Conservation (phyloP, 1,140 invertebrate species). For the Zaprionus gabonicus region DNA sequence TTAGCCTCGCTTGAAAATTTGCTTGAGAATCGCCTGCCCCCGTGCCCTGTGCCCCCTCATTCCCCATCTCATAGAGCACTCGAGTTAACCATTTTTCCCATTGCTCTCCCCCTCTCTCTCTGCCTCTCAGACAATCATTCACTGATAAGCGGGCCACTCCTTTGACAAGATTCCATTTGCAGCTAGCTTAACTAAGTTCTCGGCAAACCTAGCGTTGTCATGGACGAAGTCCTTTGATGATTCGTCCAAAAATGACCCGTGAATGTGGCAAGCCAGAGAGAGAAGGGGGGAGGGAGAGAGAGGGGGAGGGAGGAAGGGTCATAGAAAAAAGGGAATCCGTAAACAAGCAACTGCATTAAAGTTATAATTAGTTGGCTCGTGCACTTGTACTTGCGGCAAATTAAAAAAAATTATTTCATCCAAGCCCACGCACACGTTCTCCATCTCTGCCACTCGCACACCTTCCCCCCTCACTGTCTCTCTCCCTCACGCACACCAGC, state of each 20-base stretch:
- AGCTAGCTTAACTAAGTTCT: constrained; percentile 9
- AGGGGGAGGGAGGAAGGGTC: constrained; percentile 14
- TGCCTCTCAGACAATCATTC: constrained; percentile 11
- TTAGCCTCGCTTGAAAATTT: constrained; percentile 25
- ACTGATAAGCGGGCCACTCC: constrained; percentile 25
- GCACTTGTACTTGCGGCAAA: constrained; percentile 14
- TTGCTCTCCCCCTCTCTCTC: background rate
- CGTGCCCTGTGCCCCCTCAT: background rate
- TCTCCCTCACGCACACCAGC: background rate
- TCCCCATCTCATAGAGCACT: background rate
- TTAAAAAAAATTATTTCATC: constrained; percentile 2
- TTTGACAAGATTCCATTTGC: constrained; percentile 26
- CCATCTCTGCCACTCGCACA: background rate
- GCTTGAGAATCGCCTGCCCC: constrained; percentile 44
- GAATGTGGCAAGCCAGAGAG: constrained; percentile 1
- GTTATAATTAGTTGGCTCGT: constrained; percentile 68
- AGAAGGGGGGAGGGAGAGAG: constrained; percentile 15
- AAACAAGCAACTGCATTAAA: constrained; percentile 61
- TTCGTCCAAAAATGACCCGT: background rate
- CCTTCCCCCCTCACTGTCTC: background rate
- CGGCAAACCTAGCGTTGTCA: constrained; percentile 28
- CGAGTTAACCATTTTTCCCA: background rate
- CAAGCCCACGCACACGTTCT: background rate
- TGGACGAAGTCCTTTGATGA: constrained; percentile 31
- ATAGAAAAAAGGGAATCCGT: constrained; percentile 34